A percentile compares a stretch with the other conserved stretches of the same genome.
Conservation (phyloP, 1,140 invertebrate species). For the Pseudobourletiella spinata region DNA sequence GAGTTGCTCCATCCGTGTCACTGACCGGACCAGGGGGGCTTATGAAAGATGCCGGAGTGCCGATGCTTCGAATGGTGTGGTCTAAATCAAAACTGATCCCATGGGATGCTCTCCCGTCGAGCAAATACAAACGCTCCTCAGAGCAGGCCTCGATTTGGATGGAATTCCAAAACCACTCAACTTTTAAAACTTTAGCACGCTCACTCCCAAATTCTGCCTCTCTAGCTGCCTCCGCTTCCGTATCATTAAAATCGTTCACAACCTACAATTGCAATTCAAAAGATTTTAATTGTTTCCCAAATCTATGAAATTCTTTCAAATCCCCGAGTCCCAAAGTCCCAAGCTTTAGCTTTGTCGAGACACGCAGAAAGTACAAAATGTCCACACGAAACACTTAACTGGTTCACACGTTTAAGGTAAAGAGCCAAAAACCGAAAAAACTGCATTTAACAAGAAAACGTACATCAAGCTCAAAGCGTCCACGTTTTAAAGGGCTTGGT, state of each 20-base stretch:
- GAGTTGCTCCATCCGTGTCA: slow-evolving; percentile 22
- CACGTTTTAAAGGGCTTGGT: slow-evolving; percentile 24
- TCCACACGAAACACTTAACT: too few species aligned
- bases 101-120: slow-evolving; percentile 15
- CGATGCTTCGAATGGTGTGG: slow-evolving; percentile 15
- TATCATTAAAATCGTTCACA: slow-evolving; percentile 26
- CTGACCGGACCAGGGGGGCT: slow-evolving; percentile 13
- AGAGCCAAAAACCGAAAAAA: too few species aligned
- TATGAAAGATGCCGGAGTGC: slow-evolving; percentile 23
- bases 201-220: slow-evolving; percentile 42
- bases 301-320: too few species aligned
- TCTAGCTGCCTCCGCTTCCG: background rate
- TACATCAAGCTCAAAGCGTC: slow-evolving; percentile 34
- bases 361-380: too few species aligned
- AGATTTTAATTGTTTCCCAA: too few species aligned
- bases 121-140: slow-evolving; percentile 77
- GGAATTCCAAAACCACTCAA: slow-evolving; percentile 95
- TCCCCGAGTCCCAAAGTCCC: too few species aligned
- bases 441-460: too few species aligned
- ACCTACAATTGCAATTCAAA: too few species aligned
- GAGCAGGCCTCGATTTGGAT: slow-evolving; percentile 91
- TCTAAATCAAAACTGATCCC: background rate
- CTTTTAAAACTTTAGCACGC: slow-evolving; percentile 60
- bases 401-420: too few species aligned
- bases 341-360: too few species aligned